Evolutionary conservation across 2,888 invertebrate genomes (phyloP), one percentile per base, ranked within the genome.

Genomic region (Eustalomyia histrio): DNA sequence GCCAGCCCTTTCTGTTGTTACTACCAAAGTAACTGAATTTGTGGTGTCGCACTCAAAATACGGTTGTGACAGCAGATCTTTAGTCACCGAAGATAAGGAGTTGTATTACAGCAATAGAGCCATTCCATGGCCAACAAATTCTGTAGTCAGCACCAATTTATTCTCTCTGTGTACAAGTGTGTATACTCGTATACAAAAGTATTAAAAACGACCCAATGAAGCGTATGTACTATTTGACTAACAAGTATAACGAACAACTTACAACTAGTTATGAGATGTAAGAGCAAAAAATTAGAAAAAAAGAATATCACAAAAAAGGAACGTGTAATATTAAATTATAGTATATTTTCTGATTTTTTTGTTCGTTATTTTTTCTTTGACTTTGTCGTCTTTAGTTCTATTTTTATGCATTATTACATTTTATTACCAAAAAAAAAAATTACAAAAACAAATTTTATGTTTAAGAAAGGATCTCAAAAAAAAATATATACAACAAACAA

Each of bases 401-500:
- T 35, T 67, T 67, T 75, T 75, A 75, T 69, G 71, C 75, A 75
- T 80, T 80, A 80, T 80, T 63, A 80, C 67, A 78, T 74, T 80
- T 76, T 74, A 80, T 78, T 74, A 57, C 68, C 50, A 67, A 69
- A 63, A 57, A 68, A 50, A 50, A 35, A 47, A 58, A 55, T 50
- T 50, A 1, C 8, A 63, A 39, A 75, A 65, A 60, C 33, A 55
- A 67, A 72, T 43, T 33, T 12, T 50, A n/a, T 47, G 47, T 50
- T 57, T 52, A 64, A 57, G 52, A 39, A 71, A 71, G 64, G 33
- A 71, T 58, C 64, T 68, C 69, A n/a, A 71, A 79, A 57, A 21
- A 71, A 43, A 17, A 50, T 17, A 72, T 7, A 14, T 7, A 50
- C 58, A 21, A 55, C 17, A 55, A 39, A n/a, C 39, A 12, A 43